These are phyloP conservation scores for Oceanites oceanicus DNA, from an alignment of 2,113 vertebrate species.

Conservation along the genomic window DNA sequence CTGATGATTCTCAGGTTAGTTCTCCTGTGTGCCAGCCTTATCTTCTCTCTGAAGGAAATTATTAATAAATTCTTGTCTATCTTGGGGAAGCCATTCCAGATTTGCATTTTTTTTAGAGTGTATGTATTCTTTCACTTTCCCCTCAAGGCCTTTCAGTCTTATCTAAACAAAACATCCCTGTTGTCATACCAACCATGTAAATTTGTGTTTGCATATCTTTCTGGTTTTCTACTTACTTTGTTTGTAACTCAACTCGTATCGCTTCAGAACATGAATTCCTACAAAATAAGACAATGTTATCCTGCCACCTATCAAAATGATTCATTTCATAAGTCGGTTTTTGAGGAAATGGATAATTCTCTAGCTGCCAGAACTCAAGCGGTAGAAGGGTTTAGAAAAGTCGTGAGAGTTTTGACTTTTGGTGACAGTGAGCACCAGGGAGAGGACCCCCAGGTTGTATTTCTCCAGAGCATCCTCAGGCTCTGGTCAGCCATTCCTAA, in stretches of 20 bases:
- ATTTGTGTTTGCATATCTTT: not conserved
- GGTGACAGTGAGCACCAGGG: not conserved
- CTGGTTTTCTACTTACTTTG: not conserved
- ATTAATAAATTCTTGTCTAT: conserved; percentile 14
- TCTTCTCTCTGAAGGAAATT: conserved; percentile 21
- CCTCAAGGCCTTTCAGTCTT: conserved; percentile 40
- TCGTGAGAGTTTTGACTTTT: not conserved
- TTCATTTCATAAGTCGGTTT: not conserved
- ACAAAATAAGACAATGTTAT: conserved; percentile 4
- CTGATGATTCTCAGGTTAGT: not conserved
- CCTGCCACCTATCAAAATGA: not conserved
- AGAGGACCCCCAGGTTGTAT: not conserved
- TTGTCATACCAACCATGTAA: conserved; percentile 54
- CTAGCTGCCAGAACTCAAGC: not conserved
- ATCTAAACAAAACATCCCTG: conserved; percentile 64
- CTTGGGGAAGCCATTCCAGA: conserved; percentile 7
- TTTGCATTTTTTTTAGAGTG: not conserved
- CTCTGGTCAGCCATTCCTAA: not conserved
- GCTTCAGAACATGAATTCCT: not conserved
- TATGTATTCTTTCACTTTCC: not conserved
- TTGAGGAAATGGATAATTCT: not conserved
- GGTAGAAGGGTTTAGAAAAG: not conserved
- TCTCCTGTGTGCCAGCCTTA: not conserved
- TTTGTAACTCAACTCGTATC: not conserved
- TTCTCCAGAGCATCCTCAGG: not conserved